Conservation (phyloP, 1,140 invertebrate genomes). For the Orchesella cincta region DNA sequence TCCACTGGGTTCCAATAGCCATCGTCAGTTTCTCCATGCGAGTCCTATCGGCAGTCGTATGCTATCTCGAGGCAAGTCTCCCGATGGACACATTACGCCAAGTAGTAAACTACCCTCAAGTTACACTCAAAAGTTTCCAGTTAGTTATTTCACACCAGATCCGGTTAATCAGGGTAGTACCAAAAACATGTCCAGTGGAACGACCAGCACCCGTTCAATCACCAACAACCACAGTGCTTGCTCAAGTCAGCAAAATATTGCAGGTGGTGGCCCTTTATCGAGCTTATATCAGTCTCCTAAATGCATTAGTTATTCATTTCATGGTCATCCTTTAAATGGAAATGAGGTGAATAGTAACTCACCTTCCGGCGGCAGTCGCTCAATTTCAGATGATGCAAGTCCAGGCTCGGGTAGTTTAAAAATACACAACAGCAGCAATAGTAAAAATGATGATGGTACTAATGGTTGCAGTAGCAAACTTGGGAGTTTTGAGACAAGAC, state of each 20-base stretch:
- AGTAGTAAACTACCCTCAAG: constrained; percentile 38
- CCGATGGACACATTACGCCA: constrained; percentile 20
- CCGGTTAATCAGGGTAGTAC: neutral
- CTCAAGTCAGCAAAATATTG: neutral
- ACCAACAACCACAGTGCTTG: neutral
- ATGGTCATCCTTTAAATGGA: constrained; percentile 30
- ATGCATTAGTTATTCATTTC: constrained; percentile 43
- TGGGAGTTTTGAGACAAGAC: neutral
- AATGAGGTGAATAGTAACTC: constrained; percentile 15
- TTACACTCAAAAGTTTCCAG: constrained; percentile 48
- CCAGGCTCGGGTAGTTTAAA: constrained; percentile 19
- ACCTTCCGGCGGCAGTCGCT: constrained; percentile 11
- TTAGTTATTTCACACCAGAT: constrained; percentile 44
- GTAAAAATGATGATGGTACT: neutral
- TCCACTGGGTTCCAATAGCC: constrained; percentile 19
- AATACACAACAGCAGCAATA: constrained; percentile 34
- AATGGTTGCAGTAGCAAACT: neutral
- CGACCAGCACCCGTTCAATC: neutral
- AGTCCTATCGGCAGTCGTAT: neutral
- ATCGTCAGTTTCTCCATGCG: neutral
- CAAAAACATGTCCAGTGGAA: neutral
- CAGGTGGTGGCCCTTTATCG: neutral
- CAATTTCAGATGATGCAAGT: constrained; percentile 22
- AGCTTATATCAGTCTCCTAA: constrained; percentile 41
- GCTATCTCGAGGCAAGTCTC: neutral